Percentiles rank a stretch among this genome's conserved stretches.
Conservation (phyloP, 2,113 vertebrate genomes). For the Fulica atra region DNA sequence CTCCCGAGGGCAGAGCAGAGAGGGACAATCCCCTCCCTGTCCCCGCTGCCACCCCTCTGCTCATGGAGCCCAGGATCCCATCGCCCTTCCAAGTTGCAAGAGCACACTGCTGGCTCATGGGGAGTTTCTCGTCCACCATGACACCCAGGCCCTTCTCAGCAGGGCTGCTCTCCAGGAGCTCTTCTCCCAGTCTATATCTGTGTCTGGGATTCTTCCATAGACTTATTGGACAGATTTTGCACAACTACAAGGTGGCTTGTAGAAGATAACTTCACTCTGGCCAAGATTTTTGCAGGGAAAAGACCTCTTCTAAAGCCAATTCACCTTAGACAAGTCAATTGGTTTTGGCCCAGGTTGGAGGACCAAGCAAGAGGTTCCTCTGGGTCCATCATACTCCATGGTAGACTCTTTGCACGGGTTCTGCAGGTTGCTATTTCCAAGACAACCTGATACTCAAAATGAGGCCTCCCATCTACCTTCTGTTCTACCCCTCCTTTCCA, state of each 20-base stretch:
- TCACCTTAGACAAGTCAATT: neutral
- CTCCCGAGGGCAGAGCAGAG: too few species aligned
- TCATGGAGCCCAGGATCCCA: too few species aligned
- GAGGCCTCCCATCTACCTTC: too few species aligned
- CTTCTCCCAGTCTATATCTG: too few species aligned
- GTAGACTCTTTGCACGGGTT: neutral
- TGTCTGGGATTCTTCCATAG: too few species aligned
- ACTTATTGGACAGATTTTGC: neutral
- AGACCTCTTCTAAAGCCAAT: neutral
- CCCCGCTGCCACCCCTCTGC: too few species aligned
- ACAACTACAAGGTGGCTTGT: neutral
- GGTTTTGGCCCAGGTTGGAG: neutral
- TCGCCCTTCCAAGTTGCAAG: too few species aligned
- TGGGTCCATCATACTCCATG: neutral
- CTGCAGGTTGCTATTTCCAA: neutral
- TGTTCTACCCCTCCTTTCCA: neutral
- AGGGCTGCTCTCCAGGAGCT: too few species aligned
- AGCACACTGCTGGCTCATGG: too few species aligned
- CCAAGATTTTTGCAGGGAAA: neutral
- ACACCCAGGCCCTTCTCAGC: too few species aligned
- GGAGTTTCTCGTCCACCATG: too few species aligned
- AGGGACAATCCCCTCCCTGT: too few species aligned
- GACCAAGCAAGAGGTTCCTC: neutral
- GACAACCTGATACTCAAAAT: neutral
- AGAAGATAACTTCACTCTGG: neutral